Percentiles rank a stretch among this genome's conserved stretches.
phyloP scores from a whole-genome alignment of 1,140 invertebrate species.

The Calosoma granatense region DNA sequence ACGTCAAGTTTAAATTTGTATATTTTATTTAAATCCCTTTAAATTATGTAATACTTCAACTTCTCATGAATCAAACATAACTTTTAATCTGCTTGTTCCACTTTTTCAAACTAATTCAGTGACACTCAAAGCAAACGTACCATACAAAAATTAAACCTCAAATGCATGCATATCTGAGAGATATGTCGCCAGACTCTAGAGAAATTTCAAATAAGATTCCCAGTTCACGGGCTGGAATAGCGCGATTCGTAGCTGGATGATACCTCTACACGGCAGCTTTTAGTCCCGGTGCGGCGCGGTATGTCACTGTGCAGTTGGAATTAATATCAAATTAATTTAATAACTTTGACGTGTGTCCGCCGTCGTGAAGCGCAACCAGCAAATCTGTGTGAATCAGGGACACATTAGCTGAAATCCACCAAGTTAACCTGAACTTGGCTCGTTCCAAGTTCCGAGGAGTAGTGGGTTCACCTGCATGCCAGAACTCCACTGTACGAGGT shows the following conservation, averaged over 20 bases:
- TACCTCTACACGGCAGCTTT: not conserved
- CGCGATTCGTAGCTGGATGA: not conserved
- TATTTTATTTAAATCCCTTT: no score
- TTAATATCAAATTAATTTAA: slow-evolving; percentile 9
- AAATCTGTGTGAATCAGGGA: slow-evolving; percentile 3
- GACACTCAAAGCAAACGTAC: no score
- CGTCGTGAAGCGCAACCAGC: not conserved
- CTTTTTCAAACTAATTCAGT: not conserved
- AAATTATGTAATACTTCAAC: no score
- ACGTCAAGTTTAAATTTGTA: no score
- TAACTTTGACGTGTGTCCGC: slow-evolving; percentile 6
- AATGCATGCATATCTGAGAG: no score
- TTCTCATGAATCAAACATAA: no score
- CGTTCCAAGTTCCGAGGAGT: no score
- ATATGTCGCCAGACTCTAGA: not conserved
- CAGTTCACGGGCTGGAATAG: no score
- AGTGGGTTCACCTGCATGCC: no score
- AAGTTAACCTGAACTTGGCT: not conserved
- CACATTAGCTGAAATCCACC: not conserved
- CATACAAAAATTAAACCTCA: no score
- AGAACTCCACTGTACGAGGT: no score
- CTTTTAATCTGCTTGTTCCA: no score
- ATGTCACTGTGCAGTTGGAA: not conserved
- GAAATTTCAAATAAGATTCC: not conserved
- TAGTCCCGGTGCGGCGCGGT: not conserved